Percentiles rank a stretch among this genome's conserved stretches.
phyloP scores from a whole-genome alignment of 2,797 vertebrate species.

The Eptatretus atami region DNA sequence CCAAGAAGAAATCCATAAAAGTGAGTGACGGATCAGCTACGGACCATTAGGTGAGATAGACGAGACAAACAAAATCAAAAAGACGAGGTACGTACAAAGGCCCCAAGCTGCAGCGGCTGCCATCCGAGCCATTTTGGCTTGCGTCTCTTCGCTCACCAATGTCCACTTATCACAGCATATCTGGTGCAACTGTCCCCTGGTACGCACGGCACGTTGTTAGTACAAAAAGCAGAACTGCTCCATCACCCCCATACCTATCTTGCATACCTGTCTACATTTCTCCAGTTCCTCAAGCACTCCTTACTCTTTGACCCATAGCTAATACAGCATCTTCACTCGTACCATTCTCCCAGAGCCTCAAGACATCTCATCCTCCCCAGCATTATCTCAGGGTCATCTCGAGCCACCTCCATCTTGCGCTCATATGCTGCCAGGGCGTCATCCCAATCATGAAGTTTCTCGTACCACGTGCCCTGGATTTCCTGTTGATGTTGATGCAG shows the following conservation, averaged over 20 bases:
- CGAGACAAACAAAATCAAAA: not conserved
- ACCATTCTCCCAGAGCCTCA: slow-evolving; percentile 92
- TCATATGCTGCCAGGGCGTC: slow-evolving; percentile 77
- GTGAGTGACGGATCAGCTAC: not conserved
- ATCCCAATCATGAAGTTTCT: slow-evolving; percentile 95
- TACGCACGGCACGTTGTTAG: slow-evolving; percentile 4
- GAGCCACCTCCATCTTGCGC: slow-evolving; percentile 91
- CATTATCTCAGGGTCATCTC: slow-evolving; percentile 82
- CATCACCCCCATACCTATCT: not conserved
- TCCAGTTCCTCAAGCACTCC: not conserved
- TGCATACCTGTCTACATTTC: not conserved
- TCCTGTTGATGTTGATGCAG: slow-evolving; percentile 21
- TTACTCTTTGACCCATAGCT: not conserved
- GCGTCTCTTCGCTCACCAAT: slow-evolving; percentile 67
- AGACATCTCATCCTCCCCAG: slow-evolving; percentile 88
- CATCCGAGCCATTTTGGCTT: slow-evolving; percentile 96
- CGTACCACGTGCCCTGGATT: slow-evolving; percentile 97
- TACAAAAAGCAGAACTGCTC: not conserved
- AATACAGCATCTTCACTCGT: slow-evolving; percentile 11
- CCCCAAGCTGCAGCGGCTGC: slow-evolving; percentile 93
- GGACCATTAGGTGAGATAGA: not conserved
- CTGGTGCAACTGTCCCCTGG: slow-evolving; percentile 84
- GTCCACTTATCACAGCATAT: slow-evolving; percentile 97
- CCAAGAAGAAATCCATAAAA: too few species aligned
- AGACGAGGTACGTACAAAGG: slow-evolving; percentile 25